Percentiles rank a stretch among this genome's conserved stretches.
Evolutionary conservation across 1,140 invertebrate genomes (phyloP).

Genomic region (Drosophila sucinea): DNA sequence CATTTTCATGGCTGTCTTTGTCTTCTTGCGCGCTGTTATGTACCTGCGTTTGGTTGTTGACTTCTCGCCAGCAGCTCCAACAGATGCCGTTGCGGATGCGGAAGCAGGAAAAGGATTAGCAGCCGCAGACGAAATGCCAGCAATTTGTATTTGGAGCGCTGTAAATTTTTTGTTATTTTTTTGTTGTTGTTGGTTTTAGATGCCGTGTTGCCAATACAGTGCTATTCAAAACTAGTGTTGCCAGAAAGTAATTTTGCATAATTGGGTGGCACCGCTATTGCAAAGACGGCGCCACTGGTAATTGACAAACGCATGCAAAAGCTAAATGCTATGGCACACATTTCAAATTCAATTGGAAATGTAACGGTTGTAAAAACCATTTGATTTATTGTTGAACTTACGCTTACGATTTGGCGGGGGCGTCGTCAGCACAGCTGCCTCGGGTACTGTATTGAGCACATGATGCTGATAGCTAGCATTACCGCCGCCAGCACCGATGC

Average conservation of each 20-base stretch:
- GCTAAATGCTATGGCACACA: slow-evolving; percentile 14
- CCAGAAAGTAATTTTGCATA: not conserved
- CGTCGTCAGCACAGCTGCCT: slow-evolving; percentile 61
- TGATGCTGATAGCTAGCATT: slow-evolving; percentile 54
- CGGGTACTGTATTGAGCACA: slow-evolving; percentile 69
- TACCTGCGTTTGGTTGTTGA: slow-evolving; percentile 65
- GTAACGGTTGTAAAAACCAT: not conserved
- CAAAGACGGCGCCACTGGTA: not conserved
- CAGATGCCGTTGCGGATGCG: slow-evolving; percentile 8
- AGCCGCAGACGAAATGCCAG: slow-evolving; percentile 57
- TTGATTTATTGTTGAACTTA: slow-evolving; percentile 34
- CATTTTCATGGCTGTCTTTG: slow-evolving; percentile 83
- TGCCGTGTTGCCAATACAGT: not conserved
- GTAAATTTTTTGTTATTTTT: slow-evolving; percentile 66
- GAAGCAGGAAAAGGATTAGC: slow-evolving; percentile 32
- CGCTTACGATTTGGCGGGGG: slow-evolving; percentile 64
- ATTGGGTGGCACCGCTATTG: not conserved
- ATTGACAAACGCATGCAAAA: not conserved
- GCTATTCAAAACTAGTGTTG: not conserved
- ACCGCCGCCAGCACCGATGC: slow-evolving; percentile 19
- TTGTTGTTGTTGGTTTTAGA: slow-evolving; percentile 27
- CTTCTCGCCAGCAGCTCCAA: slow-evolving; percentile 3
- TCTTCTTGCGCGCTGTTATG: slow-evolving; percentile 73
- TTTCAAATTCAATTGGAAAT: not conserved
- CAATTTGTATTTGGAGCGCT: slow-evolving; percentile 70